Evolutionary conservation across 2,888 invertebrate genomes (phyloP), one percentile per base, ranked within the genome.

Genomic region (Rapana venosa): DNA sequence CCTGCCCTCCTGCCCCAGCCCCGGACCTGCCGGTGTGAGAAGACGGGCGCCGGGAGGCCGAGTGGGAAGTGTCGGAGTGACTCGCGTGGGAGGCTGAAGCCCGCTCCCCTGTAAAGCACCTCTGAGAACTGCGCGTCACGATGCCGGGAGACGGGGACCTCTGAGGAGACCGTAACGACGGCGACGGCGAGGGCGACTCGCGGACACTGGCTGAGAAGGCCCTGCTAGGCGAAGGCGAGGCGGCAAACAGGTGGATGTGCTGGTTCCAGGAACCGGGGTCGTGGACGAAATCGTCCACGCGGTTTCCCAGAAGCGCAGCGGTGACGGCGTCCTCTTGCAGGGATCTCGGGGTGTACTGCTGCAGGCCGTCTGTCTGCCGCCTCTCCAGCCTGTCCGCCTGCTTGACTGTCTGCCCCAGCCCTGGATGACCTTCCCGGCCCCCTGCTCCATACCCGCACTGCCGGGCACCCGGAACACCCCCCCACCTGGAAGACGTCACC

Each of bases 271-370:
- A 66, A 15, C 66, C 8, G 15, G 74, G 74, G 1, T 77, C 74
- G 74, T 77, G n/a, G 6, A 77, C 74, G 74, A 77, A 77, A n/a
- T 77, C 74, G 74, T 77, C 74, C 74, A 77, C 32, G 74, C 74
- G 74, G n/a, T 77, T n/a, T 6, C 74, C 74, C 8, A 77, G 26
- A 0, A 77, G 30, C 74, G 74, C 74, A 2, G 74, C 74, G 6
- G 74, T 13, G 30, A n/a, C 30, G 74, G 74, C 74, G 74, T 77
- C 74, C 30, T 77, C 74, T 15, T 77, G 74, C 30, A 77, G 26
- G 4, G 74, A 77, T 15, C 74, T 77, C 4, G 74, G 74, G n/a
- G 74, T 77, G 74, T 77, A 77, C 74, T 77, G 74, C 11, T 30
- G 30, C n/a, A 77, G 8, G 30, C 30, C 26, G 74, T 77, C 74